Evolutionary conservation across 2,888 invertebrate genomes (phyloP).

Genomic region (Diarsia brunnea): DNA sequence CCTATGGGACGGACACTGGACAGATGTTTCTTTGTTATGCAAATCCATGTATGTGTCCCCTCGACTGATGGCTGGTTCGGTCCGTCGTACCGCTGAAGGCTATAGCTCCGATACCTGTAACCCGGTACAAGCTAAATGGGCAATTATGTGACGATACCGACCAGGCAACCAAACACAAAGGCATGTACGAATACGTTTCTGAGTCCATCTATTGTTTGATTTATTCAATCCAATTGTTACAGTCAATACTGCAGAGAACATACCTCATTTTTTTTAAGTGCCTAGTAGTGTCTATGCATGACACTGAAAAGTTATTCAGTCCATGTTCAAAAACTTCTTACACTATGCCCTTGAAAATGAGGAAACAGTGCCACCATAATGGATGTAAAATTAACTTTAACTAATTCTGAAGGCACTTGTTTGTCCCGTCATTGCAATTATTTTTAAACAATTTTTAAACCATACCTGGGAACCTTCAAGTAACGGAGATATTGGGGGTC

Average conservation of each 20-base stretch:
- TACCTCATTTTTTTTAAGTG: background rate
- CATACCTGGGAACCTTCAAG: too few relatives aligned
- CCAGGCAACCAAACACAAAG: conserved; percentile 72
- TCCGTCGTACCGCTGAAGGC: conserved; percentile 82
- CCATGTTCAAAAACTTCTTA: conserved; percentile 34
- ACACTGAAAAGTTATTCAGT: background rate
- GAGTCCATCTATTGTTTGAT: conserved; percentile 57
- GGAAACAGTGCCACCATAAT: background rate
- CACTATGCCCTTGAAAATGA: conserved; percentile 22
- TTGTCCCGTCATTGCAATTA: too few relatives aligned
- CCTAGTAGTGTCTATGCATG: background rate
- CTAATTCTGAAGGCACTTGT: too few relatives aligned
- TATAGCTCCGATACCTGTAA: conserved; percentile 82
- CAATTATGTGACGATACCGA: conserved; percentile 80
- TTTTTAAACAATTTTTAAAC: too few relatives aligned
- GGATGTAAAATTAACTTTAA: too few relatives aligned
- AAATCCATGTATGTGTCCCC: conserved; percentile 78
- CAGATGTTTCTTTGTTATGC: conserved; percentile 85
- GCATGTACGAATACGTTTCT: conserved; percentile 70
- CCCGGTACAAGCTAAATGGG: conserved; percentile 83
- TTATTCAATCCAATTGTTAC: conserved; percentile 36
- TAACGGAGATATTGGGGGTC: too few relatives aligned
- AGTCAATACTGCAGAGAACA: background rate
- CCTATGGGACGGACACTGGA: conserved; percentile 68
- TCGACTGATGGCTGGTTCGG: conserved; percentile 72